Conservation (phyloP, 2,113 vertebrate species). For the Datnioides undecimradiatus region DNA sequence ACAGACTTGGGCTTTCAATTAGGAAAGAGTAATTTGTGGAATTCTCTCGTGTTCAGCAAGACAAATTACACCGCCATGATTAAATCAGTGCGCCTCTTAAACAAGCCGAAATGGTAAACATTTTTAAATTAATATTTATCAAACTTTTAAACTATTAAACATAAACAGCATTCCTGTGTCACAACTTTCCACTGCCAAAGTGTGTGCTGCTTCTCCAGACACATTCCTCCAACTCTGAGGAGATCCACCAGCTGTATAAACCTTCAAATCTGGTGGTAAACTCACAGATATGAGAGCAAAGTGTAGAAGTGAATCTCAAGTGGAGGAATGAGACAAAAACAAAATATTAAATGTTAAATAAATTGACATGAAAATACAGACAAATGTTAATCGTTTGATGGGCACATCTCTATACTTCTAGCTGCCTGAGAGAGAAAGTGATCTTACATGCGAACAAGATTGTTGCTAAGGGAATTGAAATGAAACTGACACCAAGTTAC, state of each 20-base stretch:
- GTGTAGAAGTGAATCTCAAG: background rate
- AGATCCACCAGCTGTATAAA: slow-evolving; percentile 19
- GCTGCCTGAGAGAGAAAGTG: background rate
- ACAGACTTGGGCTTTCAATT: slow-evolving; percentile 58
- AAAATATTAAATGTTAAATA: slow-evolving; percentile 34
- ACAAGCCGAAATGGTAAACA: slow-evolving; percentile 57
- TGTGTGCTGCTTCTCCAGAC: slow-evolving; percentile 35
- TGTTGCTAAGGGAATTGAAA: background rate
- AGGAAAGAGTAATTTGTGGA: slow-evolving; percentile 50
- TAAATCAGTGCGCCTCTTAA: slow-evolving; percentile 42
- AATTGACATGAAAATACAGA: slow-evolving; percentile 1
- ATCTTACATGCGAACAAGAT: background rate
- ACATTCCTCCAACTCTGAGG: slow-evolving; percentile 46
- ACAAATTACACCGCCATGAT: slow-evolving; percentile 49
- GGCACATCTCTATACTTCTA: background rate
- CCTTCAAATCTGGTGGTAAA: slow-evolving; percentile 25
- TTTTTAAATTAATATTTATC: slow-evolving; percentile 74
- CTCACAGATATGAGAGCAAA: slow-evolving; percentile 4
- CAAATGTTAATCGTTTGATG: slow-evolving; percentile 10
- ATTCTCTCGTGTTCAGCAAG: slow-evolving; percentile 33
- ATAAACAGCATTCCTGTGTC: slow-evolving; percentile 69
- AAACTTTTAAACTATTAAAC: slow-evolving; percentile 67
- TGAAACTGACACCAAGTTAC: background rate
- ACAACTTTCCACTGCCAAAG: slow-evolving; percentile 57
- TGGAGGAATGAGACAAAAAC: background rate